Percentiles rank a stretch among this genome's conserved stretches.
These are phyloP conservation scores for Hipposideros armiger DNA, from an alignment of 2,113 vertebrate genomes.

Conservation along the genomic window DNA sequence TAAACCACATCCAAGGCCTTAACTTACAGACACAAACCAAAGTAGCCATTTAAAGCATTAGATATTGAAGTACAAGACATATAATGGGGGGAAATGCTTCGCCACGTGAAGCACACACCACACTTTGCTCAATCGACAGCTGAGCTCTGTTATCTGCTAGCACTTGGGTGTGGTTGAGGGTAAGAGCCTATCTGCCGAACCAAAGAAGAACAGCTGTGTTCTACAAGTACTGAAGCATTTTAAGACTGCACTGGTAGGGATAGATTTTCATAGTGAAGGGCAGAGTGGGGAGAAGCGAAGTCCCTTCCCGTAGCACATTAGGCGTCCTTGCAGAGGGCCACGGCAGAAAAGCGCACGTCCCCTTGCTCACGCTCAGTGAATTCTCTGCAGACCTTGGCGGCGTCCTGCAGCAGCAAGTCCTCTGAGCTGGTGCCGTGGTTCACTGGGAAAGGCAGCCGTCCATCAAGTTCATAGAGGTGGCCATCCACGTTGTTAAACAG, in stretches of 20 bases:
- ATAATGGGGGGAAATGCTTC: conserved; percentile 68
- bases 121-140: conserved; percentile 71
- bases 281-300: background rate
- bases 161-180: conserved; percentile 73
- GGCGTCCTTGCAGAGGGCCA: conserved; percentile 94
- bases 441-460: conserved; percentile 93
- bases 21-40: conserved; percentile 84
- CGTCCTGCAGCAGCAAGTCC: conserved; percentile 92
- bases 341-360: conserved; percentile 96
- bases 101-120: conserved; percentile 76
- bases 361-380: conserved; percentile 95
- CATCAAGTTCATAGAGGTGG: conserved; percentile 96
- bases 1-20: conserved; percentile 86
- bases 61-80: conserved; percentile 80
- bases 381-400: conserved; percentile 94
- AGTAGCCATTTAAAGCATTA: conserved; percentile 84
- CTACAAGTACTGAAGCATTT: conserved; percentile 84
- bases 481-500: conserved; percentile 94
- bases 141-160: conserved; percentile 84
- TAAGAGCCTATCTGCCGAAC: conserved; percentile 59
- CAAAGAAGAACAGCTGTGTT: conserved; percentile 76
- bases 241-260: conserved; percentile 77
- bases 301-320: conserved; percentile 65
- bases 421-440: conserved; percentile 93
- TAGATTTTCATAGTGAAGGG: conserved; percentile 69